These are phyloP conservation scores for Gastrophysa polygoni DNA, from an alignment of 2,888 invertebrate species.

Conservation along the genomic window DNA sequence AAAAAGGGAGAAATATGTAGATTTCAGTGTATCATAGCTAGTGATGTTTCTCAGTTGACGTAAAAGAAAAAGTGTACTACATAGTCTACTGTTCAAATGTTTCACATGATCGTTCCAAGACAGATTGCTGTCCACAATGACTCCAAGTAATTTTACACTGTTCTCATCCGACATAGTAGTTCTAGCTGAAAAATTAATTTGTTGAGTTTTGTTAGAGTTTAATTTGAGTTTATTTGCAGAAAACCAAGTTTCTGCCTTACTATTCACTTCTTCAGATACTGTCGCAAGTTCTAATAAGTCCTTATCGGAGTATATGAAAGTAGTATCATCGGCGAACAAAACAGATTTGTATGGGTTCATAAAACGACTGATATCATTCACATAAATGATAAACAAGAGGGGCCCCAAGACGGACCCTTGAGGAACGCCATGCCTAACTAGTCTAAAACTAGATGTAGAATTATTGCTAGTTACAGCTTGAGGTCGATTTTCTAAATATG, in stretches of 20 bases:
- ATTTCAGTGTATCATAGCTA: conserved; percentile 8
- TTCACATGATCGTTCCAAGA: conserved; percentile 12
- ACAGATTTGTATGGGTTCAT: conserved; percentile 7
- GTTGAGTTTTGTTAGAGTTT: conserved; percentile 4
- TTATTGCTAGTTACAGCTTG: not conserved
- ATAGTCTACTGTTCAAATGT: conserved; percentile 3
- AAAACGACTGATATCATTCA: not conserved
- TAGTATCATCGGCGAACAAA: conserved; percentile 8
- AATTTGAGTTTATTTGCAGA: conserved; percentile 1
- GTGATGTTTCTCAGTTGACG: conserved; percentile 13
- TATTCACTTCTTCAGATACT: not conserved
- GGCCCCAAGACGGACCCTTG: not conserved
- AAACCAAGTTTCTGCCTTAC: conserved; percentile 10
- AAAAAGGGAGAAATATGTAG: conserved; percentile 21
- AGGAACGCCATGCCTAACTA: not conserved
- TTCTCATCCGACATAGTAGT: not conserved
- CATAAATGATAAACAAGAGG: not conserved
- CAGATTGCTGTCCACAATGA: conserved; percentile 9
- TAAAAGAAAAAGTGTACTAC: conserved; percentile 15
- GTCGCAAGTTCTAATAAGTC: not conserved
- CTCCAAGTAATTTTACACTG: conserved; percentile 18
- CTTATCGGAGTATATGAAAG: not conserved
- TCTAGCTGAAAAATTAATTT: conserved; percentile 4
- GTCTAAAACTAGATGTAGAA: not conserved
- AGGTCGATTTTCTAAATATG: not conserved